Percentiles rank a stretch among this genome's conserved stretches.
Conservation (phyloP, 2,797 vertebrate species). For the Pseudopleuronectes americanus region DNA sequence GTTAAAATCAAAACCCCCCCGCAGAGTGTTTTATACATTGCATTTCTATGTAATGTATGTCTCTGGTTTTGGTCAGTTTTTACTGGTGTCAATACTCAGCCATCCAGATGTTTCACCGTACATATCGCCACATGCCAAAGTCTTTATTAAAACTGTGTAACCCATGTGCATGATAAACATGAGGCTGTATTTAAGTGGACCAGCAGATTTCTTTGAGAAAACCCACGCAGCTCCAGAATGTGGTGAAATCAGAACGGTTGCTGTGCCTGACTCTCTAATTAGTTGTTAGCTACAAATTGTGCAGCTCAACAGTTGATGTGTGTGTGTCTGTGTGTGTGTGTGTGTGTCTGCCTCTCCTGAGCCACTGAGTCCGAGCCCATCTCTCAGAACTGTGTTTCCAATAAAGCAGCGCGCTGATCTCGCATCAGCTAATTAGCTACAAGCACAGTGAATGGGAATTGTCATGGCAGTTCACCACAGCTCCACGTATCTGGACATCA, state of each 20-base stretch:
- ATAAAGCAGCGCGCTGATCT: conserved; percentile 30
- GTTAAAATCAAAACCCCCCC: too few relatives aligned
- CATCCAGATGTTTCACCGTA: neutral
- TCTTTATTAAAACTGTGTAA: neutral
- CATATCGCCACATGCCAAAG: neutral
- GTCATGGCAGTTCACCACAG: conserved; percentile 13
- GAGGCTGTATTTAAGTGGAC: neutral
- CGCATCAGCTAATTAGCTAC: conserved; percentile 42
- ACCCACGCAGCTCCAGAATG: conserved; percentile 10
- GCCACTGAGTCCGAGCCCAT: conserved; percentile 36
- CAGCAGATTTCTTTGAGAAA: neutral
- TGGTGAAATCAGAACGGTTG: conserved; percentile 35
- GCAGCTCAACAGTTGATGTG: conserved; percentile 36
- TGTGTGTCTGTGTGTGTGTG: too few relatives aligned
- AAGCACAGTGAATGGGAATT: conserved; percentile 28
- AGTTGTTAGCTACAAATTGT: conserved; percentile 54
- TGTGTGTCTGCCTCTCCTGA: conserved; percentile 16
- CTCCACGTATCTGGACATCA: conserved; percentile 2
- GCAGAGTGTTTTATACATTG: too few relatives aligned
- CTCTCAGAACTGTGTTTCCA: conserved; percentile 31
- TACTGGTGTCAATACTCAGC: neutral
- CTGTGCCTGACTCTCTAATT: conserved; percentile 58
- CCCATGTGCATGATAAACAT: too few relatives aligned
- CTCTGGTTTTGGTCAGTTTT: neutral
- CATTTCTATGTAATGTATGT: too few relatives aligned